Evolutionary conservation across 30 jellyfish, hydroid and myxozoan species (phyloP).

Genomic region (Rhopilema esculentum): DNA sequence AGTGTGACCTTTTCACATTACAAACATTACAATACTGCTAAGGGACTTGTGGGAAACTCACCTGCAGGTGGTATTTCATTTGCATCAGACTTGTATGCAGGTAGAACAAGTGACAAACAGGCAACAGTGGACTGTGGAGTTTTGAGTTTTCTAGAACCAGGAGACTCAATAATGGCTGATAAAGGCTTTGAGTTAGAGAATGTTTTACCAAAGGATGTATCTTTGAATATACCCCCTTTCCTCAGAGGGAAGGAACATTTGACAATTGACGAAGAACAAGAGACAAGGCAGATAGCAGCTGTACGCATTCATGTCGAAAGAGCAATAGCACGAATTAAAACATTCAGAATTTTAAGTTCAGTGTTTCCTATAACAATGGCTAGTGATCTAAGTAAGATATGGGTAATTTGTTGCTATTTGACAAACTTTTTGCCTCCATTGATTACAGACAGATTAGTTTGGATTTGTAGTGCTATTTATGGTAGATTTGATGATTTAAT

Average conservation of each 20-base stretch:
- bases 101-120: conserved; percentile 60
- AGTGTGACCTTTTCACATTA: conserved; percentile 55
- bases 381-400: conserved; percentile 20
- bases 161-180: conserved; percentile 81
- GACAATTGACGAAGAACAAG: conserved; percentile 53
- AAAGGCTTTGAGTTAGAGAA: conserved; percentile 60
- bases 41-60: conserved; percentile 78
- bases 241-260: conserved; percentile 42
- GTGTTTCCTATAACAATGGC: conserved; percentile 55
- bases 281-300: conserved; percentile 66
- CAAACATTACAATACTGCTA: conserved; percentile 83
- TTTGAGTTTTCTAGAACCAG: conserved; percentile 31
- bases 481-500: too few relatives aligned
- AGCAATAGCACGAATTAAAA: conserved; percentile 64
- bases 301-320: conserved; percentile 73
- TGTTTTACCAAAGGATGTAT: conserved; percentile 30
- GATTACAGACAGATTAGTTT: background rate
- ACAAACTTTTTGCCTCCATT: conserved; percentile 54
- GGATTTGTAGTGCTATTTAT: too few relatives aligned
- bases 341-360: conserved; percentile 7
- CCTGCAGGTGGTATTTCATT: conserved; percentile 71
- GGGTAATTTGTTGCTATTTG: conserved; percentile 43
- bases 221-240: conserved; percentile 72
- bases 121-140: conserved; percentile 46
- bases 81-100: conserved; percentile 76